Evolutionary conservation across 2,113 vertebrate species (phyloP).

Genomic region (Epinephelus moara): DNA sequence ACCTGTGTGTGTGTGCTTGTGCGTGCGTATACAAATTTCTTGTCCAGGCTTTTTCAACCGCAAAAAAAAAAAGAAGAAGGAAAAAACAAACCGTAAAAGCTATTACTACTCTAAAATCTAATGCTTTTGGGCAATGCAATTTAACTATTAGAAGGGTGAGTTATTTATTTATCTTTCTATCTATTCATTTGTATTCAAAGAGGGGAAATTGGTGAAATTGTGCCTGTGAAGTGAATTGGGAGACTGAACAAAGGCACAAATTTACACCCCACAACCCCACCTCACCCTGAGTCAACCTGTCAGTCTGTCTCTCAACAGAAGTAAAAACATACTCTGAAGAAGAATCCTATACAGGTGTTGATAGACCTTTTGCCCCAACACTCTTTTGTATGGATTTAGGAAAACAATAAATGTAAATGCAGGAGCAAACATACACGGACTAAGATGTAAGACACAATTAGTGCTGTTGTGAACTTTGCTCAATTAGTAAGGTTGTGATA

Average conservation of each 20-base stretch:
- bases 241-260: slow-evolving; percentile 53
- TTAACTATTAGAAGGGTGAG: slow-evolving; percentile 72
- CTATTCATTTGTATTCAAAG: slow-evolving; percentile 73
- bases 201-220: slow-evolving; percentile 52
- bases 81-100: slow-evolving; percentile 78
- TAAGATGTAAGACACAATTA: too few relatives aligned
- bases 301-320: slow-evolving; percentile 20
- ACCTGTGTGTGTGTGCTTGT: slow-evolving; percentile 32
- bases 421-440: background rate
- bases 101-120: slow-evolving; percentile 80
- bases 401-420: background rate
- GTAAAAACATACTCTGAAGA: slow-evolving; percentile 17
- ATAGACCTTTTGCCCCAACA: background rate
- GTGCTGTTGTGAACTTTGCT: background rate
- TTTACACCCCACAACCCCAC: slow-evolving; percentile 47
- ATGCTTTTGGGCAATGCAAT: slow-evolving; percentile 75
- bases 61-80: slow-evolving; percentile 17
- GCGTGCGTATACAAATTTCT: slow-evolving; percentile 65
- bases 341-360: background rate
- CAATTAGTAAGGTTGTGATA: background rate
- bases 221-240: slow-evolving; percentile 62
- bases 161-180: slow-evolving; percentile 78
- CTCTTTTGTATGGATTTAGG: background rate
- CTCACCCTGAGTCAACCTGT: slow-evolving; percentile 52
- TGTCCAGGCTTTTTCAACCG: slow-evolving; percentile 59